Conservation (phyloP, 2,113 vertebrate species). For the Labeo catla region DNA sequence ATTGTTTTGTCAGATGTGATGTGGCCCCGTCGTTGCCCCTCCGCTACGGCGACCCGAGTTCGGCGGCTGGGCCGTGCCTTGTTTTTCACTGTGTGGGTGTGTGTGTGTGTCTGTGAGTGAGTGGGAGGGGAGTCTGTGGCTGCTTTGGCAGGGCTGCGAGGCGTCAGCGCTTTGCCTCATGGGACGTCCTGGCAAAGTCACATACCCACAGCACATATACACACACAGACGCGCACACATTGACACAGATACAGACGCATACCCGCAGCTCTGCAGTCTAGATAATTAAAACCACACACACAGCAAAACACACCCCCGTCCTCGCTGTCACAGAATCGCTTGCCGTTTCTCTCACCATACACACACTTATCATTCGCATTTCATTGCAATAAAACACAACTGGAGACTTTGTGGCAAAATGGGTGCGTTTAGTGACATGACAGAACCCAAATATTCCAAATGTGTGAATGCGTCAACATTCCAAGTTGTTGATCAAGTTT, state of each 20-base stretch:
- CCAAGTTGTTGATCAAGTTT: constrained; percentile 19
- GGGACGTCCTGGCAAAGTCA: constrained; percentile 62
- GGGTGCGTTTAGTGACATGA: neutral
- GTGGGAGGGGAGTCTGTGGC: constrained; percentile 58
- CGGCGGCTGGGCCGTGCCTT: constrained; percentile 65
- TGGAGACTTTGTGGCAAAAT: constrained; percentile 2
- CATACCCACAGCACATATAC: constrained; percentile 55
- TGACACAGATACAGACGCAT: constrained; percentile 49
- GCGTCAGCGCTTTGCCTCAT: constrained; percentile 63
- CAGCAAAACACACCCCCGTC: constrained; percentile 29
- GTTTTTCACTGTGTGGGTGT: constrained; percentile 40
- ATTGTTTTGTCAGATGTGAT: constrained; percentile 83
- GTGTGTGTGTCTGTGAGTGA: constrained; percentile 41
- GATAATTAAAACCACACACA: constrained; percentile 62
- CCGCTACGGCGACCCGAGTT: constrained; percentile 76
- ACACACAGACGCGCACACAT: constrained; percentile 45
- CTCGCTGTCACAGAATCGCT: constrained; percentile 21
- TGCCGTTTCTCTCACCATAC: neutral
- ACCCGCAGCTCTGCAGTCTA: constrained; percentile 50
- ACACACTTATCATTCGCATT: constrained; percentile 8
- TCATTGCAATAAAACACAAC: neutral
- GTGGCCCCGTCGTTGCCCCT: constrained; percentile 67
- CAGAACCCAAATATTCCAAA: constrained; percentile 21
- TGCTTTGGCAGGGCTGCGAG: constrained; percentile 62
- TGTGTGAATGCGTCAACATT: constrained; percentile 2